Evolutionary conservation across 2,888 invertebrate species (phyloP), one percentile per base, ranked within the genome.

Genomic region (Orthosia incerta): DNA sequence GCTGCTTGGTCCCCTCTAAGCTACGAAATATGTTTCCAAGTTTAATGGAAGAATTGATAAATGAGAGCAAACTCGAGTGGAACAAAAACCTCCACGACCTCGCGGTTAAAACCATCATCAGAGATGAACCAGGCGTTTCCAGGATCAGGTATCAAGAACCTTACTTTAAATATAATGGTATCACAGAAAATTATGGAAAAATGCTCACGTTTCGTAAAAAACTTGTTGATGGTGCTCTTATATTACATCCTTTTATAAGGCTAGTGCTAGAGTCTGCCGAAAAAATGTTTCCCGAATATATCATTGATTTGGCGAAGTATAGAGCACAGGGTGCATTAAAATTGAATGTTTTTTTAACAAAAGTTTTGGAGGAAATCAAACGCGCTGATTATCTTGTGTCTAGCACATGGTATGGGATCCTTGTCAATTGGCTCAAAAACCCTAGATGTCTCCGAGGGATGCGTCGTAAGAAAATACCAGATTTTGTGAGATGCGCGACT

Each of bases 181-280:
- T 97, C 79, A 97, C 98, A 0, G 89, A 94, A n/a, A 95, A 97
- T 82, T 97, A 97, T 86, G 88, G 93, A 0, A 95, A 94, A 79
- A 98, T 97, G 94, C 72, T 97, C 15, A 95, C 92, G 79, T 97
- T 95, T 87, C 96, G 97, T 56, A 96, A 96, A 57, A 96, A 95
- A 83, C 88, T 98, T 0, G 92, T 96, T 85, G 95, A 94, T 51
- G 97, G 96, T 57, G 97, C 98, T 53, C 95, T 97, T 66, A 93
- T 98, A 12, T 93, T 97, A 18, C 97, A 97, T 88, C 97, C 97
- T 15, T 97, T 98, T 62, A 96, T 98, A 75, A 96, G 97, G 74
- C 96, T 96, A 78, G 94, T 97, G n/a, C 89, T 97, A 13, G 93
- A 95, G 76, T 96, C 96, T 57, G 95, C 97, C 0, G 94, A 96